A percentile compares a stretch with the other conserved stretches of the same genome.
phyloP scores from a whole-genome alignment of 2,888 invertebrate genomes.

The Mechanitis messenoides region DNA sequence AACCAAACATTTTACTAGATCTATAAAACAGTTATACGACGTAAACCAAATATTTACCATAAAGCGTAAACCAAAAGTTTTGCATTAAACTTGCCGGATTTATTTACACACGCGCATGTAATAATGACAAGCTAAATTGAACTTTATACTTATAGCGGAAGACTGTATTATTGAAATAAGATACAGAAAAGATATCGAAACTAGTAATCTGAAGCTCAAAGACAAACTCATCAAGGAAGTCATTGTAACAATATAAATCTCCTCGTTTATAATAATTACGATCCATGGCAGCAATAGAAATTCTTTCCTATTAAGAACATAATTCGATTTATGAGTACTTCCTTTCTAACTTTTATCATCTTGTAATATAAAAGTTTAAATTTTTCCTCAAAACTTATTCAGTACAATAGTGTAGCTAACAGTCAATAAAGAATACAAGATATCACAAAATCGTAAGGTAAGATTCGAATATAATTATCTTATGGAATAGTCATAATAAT shows the following conservation, averaged over 20 bases:
- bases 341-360: too few relatives aligned
- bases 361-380: too few relatives aligned
- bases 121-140: constrained; percentile 36
- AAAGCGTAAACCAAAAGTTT: constrained; percentile 76
- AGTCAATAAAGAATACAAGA: background rate
- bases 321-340: too few relatives aligned
- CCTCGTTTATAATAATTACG: constrained; percentile 33
- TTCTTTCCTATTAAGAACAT: too few relatives aligned
- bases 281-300: constrained; percentile 11
- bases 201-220: constrained; percentile 42
- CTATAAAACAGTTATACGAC: constrained; percentile 75
- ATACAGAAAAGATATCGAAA: constrained; percentile 27
- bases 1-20: constrained; percentile 75
- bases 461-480: background rate
- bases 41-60: constrained; percentile 77
- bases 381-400: too few relatives aligned
- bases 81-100: constrained; percentile 73
- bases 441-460: background rate
- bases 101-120: constrained; percentile 64
- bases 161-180: constrained; percentile 28
- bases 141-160: constrained; percentile 37
- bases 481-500: too few relatives aligned
- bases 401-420: too few relatives aligned
- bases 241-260: constrained; percentile 33
- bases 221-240: constrained; percentile 43